phyloP scores from a whole-genome alignment of 2,888 invertebrate genomes.

The Leucoptera coffeella region DNA sequence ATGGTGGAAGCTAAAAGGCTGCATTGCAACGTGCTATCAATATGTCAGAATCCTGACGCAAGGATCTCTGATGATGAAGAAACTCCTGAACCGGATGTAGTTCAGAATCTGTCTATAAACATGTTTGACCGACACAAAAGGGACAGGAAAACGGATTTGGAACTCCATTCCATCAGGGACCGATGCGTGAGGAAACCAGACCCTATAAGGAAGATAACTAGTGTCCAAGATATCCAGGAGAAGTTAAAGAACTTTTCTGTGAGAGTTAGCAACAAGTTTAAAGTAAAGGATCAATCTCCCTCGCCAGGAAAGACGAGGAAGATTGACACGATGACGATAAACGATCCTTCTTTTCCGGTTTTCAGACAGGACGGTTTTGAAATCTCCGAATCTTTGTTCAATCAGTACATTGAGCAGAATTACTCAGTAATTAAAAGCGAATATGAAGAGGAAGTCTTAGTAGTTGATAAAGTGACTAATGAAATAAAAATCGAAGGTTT shows the following conservation, averaged over 20 bases:
- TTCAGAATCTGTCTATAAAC: slow-evolving; percentile 21
- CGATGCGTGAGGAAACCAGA: slow-evolving; percentile 45
- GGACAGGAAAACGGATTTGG: slow-evolving; percentile 26
- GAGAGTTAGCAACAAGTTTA: slow-evolving; percentile 52
- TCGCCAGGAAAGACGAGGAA: slow-evolving; percentile 22
- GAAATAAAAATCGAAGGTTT: slow-evolving; percentile 39
- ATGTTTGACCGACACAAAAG: slow-evolving; percentile 22
- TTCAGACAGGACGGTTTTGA: slow-evolving; percentile 69
- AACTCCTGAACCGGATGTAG: slow-evolving; percentile 26
- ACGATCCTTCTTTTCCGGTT: slow-evolving; percentile 73
- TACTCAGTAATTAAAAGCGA: slow-evolving; percentile 49
- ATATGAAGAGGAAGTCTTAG: slow-evolving; percentile 40
- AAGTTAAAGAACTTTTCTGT: slow-evolving; percentile 51
- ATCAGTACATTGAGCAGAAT: slow-evolving; percentile 62
- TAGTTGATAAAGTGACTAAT: slow-evolving; percentile 25
- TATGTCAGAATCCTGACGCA: slow-evolving; percentile 60
- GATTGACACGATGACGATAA: slow-evolving; percentile 61
- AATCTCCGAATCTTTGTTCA: slow-evolving; percentile 66
- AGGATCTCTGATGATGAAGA: slow-evolving; percentile 48
- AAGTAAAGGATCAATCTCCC: slow-evolving; percentile 20
- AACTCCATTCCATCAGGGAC: slow-evolving; percentile 36
- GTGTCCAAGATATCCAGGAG: slow-evolving; percentile 60
- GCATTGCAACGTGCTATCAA: slow-evolving; percentile 66
- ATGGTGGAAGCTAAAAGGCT: slow-evolving; percentile 71
- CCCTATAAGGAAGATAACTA: slow-evolving; percentile 40